Evolutionary conservation across 2,113 vertebrate genomes (phyloP).

Genomic region (Chionomys nivalis): DNA sequence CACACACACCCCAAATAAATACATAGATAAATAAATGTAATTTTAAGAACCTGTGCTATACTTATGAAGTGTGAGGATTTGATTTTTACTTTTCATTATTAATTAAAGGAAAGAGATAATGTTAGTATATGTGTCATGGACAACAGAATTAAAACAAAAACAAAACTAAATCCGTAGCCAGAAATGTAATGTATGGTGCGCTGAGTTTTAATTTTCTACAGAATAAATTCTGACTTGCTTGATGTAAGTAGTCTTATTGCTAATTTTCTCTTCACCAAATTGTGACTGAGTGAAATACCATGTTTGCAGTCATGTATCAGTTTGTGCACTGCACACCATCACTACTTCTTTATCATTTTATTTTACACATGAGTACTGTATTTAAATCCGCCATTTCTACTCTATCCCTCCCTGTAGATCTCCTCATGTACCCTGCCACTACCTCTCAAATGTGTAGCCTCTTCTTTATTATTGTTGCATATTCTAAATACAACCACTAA

Average conservation of each 20-base stretch:
- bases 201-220: neutral
- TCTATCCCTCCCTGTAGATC: neutral
- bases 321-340: neutral
- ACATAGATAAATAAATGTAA: neutral
- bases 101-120: conserved; percentile 12
- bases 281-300: neutral
- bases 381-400: neutral
- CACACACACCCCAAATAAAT: too few species aligned
- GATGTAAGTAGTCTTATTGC: neutral
- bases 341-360: neutral
- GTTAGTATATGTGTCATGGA: neutral
- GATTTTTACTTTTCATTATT: neutral
- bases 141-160: neutral
- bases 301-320: neutral
- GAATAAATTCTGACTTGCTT: neutral
- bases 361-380: neutral
- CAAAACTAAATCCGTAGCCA: neutral
- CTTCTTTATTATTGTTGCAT: neutral
- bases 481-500: neutral
- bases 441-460: neutral
- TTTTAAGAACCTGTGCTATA: neutral
- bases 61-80: neutral
- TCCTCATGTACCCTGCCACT: neutral
- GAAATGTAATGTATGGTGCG: neutral
- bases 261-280: neutral